Conservation (phyloP, 1,140 invertebrate species). For the Trichomalopsis sarcophagae region DNA sequence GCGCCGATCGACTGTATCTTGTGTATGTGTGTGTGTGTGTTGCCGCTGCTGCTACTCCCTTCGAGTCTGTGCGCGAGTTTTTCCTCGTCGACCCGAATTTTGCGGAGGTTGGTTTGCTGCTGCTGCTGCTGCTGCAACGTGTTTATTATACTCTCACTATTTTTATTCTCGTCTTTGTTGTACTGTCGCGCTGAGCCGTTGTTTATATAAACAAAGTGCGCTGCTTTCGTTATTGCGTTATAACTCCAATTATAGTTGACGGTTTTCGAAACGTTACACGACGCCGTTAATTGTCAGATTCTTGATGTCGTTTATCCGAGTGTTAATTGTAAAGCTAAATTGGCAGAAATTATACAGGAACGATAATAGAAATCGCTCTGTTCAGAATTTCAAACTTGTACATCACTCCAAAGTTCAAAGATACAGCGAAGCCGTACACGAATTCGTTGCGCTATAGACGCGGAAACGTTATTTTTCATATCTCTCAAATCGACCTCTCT, state of each 20-base stretch:
- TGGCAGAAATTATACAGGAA: neutral
- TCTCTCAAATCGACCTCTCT: neutral
- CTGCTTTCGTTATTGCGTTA: no score
- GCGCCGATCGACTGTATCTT: neutral
- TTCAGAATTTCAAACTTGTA: neutral
- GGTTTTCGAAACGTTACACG: no score
- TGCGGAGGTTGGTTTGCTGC: no score
- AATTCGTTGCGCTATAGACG: neutral
- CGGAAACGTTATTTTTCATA: neutral
- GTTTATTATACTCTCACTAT: no score
- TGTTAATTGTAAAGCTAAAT: neutral
- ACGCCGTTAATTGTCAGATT: no score
- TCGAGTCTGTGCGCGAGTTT: neutral
- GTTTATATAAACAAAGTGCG: no score
- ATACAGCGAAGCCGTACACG: neutral
- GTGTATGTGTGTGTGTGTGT: neutral
- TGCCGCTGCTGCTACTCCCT: neutral
- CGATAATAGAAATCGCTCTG: neutral
- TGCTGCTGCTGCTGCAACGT: no score
- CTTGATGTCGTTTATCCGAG: no score
- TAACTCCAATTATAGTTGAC: no score
- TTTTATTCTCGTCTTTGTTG: neutral
- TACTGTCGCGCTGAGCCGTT: no score
- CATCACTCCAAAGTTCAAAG: neutral
- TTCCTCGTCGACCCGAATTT: neutral